Evolutionary conservation across 1,140 invertebrate species (phyloP), one percentile per base, ranked within the genome.

Genomic region (Aphidius ervi): DNA sequence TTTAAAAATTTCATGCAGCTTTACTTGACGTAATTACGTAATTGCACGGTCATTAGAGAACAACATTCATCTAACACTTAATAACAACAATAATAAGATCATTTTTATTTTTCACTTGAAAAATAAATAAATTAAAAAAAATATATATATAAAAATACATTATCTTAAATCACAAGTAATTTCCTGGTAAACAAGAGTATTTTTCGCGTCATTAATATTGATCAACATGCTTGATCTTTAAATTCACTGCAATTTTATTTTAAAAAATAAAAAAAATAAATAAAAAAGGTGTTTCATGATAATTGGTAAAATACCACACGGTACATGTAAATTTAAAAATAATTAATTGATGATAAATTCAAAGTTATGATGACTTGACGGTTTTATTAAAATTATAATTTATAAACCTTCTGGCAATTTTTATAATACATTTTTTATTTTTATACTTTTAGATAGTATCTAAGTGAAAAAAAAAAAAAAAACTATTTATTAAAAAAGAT

Each of bases 311-410:
- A 10, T 50, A 31, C 23, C 23, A 31, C 23, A 31, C 23, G 4
- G 49, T 6, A 48, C 10, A 50, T 20, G 49, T 7, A 10, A 43
- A 43, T 7, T 43, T 31, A 10, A 43, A 10, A 10, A 43, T 23
- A 56, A 56, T 56, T 56, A 56, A 56, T 46, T 46, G 41, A 56
- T 20, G 5, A 56, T 46, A 16, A 20, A 45, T 9, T 56, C 8
- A 31, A 48, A n/a, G 20, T 42, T 40, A 7, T 6, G 20, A n/a
- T 55, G 53, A 50, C 31, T 50, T 31, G 49, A 37, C 49, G 10
- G 9, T 55, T 10, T 16, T 16, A 8, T 6, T 7, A 55, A 42
- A 31, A 31, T 31, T 31, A 31, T 31, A 31, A 31, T 31, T 31
- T 31, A 31, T 31, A 31, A 31, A 31, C 23, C 23, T 31, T 31